Evolutionary conservation across 2,797 vertebrate species (phyloP).

Genomic region (Muscicapa striata): DNA sequence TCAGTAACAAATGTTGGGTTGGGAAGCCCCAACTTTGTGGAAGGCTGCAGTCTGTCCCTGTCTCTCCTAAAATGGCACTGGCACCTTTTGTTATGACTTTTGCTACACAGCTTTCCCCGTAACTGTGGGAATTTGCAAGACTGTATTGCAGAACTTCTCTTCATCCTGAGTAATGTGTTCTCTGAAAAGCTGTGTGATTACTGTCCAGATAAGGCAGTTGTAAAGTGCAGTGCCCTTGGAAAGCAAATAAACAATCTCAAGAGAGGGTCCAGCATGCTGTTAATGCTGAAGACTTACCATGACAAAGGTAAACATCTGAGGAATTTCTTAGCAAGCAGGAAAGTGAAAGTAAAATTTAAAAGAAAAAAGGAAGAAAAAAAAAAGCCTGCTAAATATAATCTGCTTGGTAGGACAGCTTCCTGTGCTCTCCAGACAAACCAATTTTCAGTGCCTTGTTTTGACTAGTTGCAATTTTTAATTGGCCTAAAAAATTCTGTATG

Average conservation of each 20-base stretch:
- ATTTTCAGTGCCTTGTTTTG: background rate
- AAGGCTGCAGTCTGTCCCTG: background rate
- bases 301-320: background rate
- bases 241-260: background rate
- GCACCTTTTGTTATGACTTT: background rate
- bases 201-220: background rate
- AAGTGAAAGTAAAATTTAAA: background rate
- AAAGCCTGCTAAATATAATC: background rate
- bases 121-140: background rate
- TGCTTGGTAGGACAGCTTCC: background rate
- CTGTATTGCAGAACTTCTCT: background rate
- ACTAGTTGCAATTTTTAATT: background rate
- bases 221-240: background rate
- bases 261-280: background rate
- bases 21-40: background rate
- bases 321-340: background rate
- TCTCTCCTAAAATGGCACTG: background rate
- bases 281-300: background rate
- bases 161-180: background rate
- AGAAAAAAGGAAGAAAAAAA: fast-evolving
- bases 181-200: fast-evolving
- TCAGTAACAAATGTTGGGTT: background rate
- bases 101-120: background rate
- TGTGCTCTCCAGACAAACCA: background rate
- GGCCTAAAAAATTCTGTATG: background rate